Evolutionary conservation across 1,140 invertebrate species (phyloP), one percentile per base, ranked within the genome.

Genomic region (Teleopsis dalmanni): DNA sequence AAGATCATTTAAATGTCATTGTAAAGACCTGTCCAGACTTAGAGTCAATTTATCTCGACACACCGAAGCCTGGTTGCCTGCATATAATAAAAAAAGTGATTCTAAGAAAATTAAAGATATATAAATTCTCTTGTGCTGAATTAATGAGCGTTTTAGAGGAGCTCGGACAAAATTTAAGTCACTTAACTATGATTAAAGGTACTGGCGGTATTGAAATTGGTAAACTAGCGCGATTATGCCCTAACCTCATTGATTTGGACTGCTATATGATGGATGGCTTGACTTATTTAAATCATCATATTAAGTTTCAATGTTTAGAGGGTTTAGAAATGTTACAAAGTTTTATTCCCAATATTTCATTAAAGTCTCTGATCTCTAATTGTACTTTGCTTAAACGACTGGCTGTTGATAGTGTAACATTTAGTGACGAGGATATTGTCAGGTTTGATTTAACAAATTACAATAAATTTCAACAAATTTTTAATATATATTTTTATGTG

Each of bases 241-340:
- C 75, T 3, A 73, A 76, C 49, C 57, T 82, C 11, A 65, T 73
- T 42, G 76, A 75, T 53, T 56, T 82, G 21, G 80, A 82, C 54
- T 81, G 77, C 52, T 82, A 76, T 55, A 77, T 80, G 61, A 74
- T 81, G 54, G 77, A 77, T 45, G 74, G 77, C 16, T 67, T 77
- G 1, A 76, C 76, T 0, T 76, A 79, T 46, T 72, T 26, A 0
- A 77, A 58, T 71, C 73, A 47, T 33, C 75, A 79, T 48, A 71
- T 73, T 19, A 77, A 73, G 13, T 82, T 81, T 60, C 73, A 76
- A 54, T 74, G 74, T 54, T 70, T 83, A 41, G 75, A 81, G 51
- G 76, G 79, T 29, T 64, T 82, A 22, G 80, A 82, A 62, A 76
- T 83, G 25, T 72, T 80, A 21, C 77, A 81, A 53, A 79, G 78